Evolutionary conservation across 2,797 vertebrate genomes (phyloP), one percentile per base, ranked within the genome.

Genomic region (Erpetoichthys calabaricus): DNA sequence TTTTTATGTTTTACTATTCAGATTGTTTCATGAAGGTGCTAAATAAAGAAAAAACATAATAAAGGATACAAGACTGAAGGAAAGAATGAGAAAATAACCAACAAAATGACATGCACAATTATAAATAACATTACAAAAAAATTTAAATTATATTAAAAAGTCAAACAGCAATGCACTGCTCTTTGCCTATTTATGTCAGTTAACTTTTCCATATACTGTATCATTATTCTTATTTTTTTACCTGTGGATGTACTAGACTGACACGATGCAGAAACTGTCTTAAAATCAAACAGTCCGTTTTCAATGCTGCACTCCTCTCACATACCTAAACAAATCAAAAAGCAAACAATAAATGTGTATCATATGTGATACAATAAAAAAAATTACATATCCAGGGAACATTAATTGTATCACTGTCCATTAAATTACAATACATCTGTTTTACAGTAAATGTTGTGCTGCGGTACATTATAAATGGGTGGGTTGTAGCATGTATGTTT

Each of bases 241-340:
- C 77, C 68, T 64, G 68, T 45, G 75, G 66, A 47, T 73, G 66
- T 9, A 73, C 62, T n/a, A 70, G 47, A 56, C 69, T 69, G 60
- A 68, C 63, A 67, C 63, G 73, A 44, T 53, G 74, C 58, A 79
- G 59, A 68, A 78, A 73, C 53, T 68, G 62, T 55, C 71, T 72
- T 63, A 78, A 63, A 44, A 60, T 44, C 46, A 70, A 25, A 58
- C 67, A 69, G 10, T 67, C 56, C 58, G 47, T 63, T 58, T 51
- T 57, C 54, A 74, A 56, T 56, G 45, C 63, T 51, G 45, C 53
- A n/a, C 59, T 60, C 47, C 59, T 62, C 59, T 70, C 73, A 56
- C 63, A 42, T 62, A 61, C 55, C 77, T 79, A 59, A 54, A 25
- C 2, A 25, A 25, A 25, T 25, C 25, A 66, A 67, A 67, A 58